Evolutionary conservation across 2,113 vertebrate genomes (phyloP), one percentile per base, ranked within the genome.

Genomic region (Pogonocichla stellata): DNA sequence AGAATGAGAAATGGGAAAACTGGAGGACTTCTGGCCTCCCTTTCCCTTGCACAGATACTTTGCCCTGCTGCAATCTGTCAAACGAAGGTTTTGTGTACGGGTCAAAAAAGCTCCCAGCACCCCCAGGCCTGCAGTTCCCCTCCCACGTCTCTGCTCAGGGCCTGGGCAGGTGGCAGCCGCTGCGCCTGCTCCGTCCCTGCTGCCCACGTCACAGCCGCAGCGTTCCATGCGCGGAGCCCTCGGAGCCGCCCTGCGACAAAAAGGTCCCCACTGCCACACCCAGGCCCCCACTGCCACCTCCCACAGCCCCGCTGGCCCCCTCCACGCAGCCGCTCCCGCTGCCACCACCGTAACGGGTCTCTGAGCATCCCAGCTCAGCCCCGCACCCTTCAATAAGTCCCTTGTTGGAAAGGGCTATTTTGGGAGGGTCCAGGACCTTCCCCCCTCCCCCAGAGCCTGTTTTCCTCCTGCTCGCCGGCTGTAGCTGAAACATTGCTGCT

Each of bases 401-500:
- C 90, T 96, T 97, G 96, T 97, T 96, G 92, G 88, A 75, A 85
- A 38, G 69, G 17, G 17, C 42, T 10, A 40, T 57, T 82, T 40
- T 86, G 43, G 96, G 96, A 93, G 80, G 57, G 82, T 51, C 80
- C 6, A 2, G 80, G 34, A 15, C 19, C 69, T 65, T 65, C n/a
- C 79, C 67, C 90, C 90, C 80, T 50, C 60, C 86, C 92, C 60
- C 73, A 19, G 48, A 89, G 83, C 67, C 38, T 53, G 1, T 88
- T 96, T 92, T 83, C 82, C 43, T 48, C 50, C 40, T 5, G 22
- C 73, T 53, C 4, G 43, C 79, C 1, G 25, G 66, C 51, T 40
- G 77, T 72, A 51, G 80, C 86, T 94, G 86, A 72, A 92, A 96
- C 96, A 96, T 95, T 96, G 94, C 88, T 1, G 48, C 89, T 92